Conservation (phyloP, 2,797 vertebrate species). For the Bryconaethiops microstoma region DNA sequence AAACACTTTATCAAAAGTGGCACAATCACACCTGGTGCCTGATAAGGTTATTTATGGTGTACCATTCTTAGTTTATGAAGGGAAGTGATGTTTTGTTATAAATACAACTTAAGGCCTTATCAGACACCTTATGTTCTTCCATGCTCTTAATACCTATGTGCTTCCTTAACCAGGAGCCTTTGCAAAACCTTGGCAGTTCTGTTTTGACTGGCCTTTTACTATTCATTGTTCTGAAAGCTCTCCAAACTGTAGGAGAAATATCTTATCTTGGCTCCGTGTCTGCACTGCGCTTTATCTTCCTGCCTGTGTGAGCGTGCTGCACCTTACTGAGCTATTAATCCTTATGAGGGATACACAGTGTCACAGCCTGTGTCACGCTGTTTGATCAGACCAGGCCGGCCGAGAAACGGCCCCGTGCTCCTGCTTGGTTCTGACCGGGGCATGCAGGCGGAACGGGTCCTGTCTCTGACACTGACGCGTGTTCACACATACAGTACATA, state of each 20-base stretch:
- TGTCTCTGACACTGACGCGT: constrained; percentile 12
- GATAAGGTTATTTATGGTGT: constrained; percentile 3
- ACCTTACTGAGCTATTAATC: constrained; percentile 56
- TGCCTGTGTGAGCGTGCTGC: constrained; percentile 34
- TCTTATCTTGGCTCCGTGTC: constrained; percentile 50
- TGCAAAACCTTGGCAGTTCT: constrained; percentile 25
- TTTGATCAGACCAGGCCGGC: constrained; percentile 55
- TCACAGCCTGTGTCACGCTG: constrained; percentile 52
- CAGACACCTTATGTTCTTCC: constrained; percentile 1
- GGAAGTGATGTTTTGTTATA: background rate
- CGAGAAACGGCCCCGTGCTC: constrained; percentile 38
- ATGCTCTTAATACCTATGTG: constrained; percentile 7
- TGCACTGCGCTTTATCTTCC: constrained; percentile 52
- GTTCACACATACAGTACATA: too few species aligned
- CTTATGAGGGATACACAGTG: constrained; percentile 54
- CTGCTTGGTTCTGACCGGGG: constrained; percentile 15
- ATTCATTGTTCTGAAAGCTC: constrained; percentile 34
- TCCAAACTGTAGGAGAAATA: constrained; percentile 48
- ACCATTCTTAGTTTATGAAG: background rate
- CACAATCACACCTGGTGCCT: background rate
- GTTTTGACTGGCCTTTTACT: constrained; percentile 27
- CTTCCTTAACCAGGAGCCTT: background rate
- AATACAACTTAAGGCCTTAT: constrained; percentile 10
- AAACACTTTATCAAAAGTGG: constrained; percentile 1
- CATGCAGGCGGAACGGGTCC: constrained; percentile 3